phyloP scores from a whole-genome alignment of 2,797 vertebrate species.

The Chelidonichthys spinosus region DNA sequence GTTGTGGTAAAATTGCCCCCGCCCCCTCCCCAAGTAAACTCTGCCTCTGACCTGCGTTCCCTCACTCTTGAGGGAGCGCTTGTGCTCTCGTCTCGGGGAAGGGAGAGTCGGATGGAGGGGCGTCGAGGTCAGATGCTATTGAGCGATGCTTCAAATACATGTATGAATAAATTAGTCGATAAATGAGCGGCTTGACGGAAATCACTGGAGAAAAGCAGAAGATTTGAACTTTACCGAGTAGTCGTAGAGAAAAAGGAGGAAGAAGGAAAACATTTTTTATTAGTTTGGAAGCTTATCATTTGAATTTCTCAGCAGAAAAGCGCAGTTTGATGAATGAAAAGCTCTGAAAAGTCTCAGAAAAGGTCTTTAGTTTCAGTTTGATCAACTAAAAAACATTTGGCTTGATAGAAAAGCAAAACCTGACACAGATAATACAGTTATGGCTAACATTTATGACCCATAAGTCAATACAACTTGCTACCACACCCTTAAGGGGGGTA shows the following conservation, averaged over 20 bases:
- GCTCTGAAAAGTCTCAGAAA: constrained; percentile 3
- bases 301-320: constrained; percentile 39
- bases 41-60: constrained; percentile 79
- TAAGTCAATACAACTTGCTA: background rate
- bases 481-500: background rate
- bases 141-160: constrained; percentile 79
- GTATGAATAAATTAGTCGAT: constrained; percentile 77
- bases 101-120: constrained; percentile 71
- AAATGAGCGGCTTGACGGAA: constrained; percentile 70
- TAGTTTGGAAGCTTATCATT: constrained; percentile 40
- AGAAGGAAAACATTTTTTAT: constrained; percentile 34
- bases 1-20: constrained; percentile 64
- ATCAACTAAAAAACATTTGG: constrained; percentile 23
- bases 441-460: background rate
- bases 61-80: constrained; percentile 72
- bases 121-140: constrained; percentile 79
- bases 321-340: constrained; percentile 50
- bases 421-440: background rate
- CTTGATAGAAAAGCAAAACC: background rate
- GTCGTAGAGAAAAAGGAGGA: constrained; percentile 32
- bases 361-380: constrained; percentile 24
- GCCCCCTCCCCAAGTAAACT: constrained; percentile 71
- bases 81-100: constrained; percentile 65
- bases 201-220: constrained; percentile 66
- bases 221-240: constrained; percentile 64